Evolutionary conservation across 2,113 vertebrate genomes (phyloP), one percentile per base, ranked within the genome.

Genomic region (Sander lucioperca): DNA sequence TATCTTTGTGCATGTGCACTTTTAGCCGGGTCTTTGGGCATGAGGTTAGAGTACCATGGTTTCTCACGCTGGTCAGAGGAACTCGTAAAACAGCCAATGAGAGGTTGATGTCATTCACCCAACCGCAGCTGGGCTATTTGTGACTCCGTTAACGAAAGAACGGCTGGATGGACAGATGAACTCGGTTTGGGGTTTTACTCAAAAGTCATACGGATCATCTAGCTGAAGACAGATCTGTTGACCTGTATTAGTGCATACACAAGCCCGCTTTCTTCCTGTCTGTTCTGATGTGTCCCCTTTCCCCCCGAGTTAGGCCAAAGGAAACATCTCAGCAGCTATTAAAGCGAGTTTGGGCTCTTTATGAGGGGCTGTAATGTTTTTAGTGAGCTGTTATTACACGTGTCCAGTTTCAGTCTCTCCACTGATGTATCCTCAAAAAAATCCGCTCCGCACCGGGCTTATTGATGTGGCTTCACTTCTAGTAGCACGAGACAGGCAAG

Each of bases 301-400:
- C 33, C 59, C 59, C 63, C 77, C 25, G 27, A 51, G 72, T 65
- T 43, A 71, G 82, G 90, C 93, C 89, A 94, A 91, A 92, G 84
- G 84, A 93, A 93, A 94, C 91, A 90, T 89, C 84, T 82, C 78
- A 9, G 85, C 89, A 74, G 88, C 91, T 88, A 88, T 92, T 91
- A 91, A 91, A 87, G 88, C 27, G 64, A 48, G 79, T 82, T 91
- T 77, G 79, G 88, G 72, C 74, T 78, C 86, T 93, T 93, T 91
- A 91, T 93, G 90, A 91, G 89, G 59, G 68, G 78, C 90, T 89
- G 89, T 93, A 92, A 94, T 93, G 91, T 93, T 93, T 94, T 93
- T 87, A 92, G 88, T 91, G 90, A 87, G 85, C 85, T 90, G 87
- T 92, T 93, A 91, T 91, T 90, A 87, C 87, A 69, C 74, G 88